Evolutionary conservation across 2,888 invertebrate species (phyloP), one percentile per base, ranked within the genome.

Genomic region (Lamellibrachia columna): DNA sequence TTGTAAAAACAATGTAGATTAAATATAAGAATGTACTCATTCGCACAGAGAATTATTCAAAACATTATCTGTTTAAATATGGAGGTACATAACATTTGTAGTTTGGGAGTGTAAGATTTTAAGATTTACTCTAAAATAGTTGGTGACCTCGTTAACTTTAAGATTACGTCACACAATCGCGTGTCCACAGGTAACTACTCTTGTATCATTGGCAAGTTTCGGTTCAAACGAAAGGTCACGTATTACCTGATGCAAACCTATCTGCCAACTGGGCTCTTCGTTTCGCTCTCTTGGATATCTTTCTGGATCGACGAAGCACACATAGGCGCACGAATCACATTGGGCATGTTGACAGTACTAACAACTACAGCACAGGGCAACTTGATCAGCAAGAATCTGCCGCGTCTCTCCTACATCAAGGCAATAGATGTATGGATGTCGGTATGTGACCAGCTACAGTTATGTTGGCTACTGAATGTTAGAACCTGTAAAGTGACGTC

Each of bases 371-470:
- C 93, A 6, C 93, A 93, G 91, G 40, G 91, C 53, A 90, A 93
- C 53, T 90, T 91, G 60, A 91, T 93, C 91, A 92, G 75, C 90
- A 53, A 92, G 58, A 90, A 92, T 1, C 93, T 93, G 90, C 93
- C 93, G n/a, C 93, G 92, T 22, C 53, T 90, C 2, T 92, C 92
- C 52, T 92, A 92, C 90, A 92, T 92, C 55, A 92, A 92, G 55
- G 94, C 94, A 15, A 94, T 94, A 52, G 94, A 94, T 92, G 94
- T 94, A 22, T 94, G 94, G 94, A 94, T 94, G 94, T 93, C 94
- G n/a, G 92, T 93, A 52, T 93, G 94, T n/a, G 22, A 22, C 75
- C 15, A 75, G 75, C 75, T 22, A 22, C 75, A 75, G 22, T 4
- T 75, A 22, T 22, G 40, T 40, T 40, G 40, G 40, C 40, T 40